Conservation (phyloP, 2,113 vertebrate species). For the Pagrus major region DNA sequence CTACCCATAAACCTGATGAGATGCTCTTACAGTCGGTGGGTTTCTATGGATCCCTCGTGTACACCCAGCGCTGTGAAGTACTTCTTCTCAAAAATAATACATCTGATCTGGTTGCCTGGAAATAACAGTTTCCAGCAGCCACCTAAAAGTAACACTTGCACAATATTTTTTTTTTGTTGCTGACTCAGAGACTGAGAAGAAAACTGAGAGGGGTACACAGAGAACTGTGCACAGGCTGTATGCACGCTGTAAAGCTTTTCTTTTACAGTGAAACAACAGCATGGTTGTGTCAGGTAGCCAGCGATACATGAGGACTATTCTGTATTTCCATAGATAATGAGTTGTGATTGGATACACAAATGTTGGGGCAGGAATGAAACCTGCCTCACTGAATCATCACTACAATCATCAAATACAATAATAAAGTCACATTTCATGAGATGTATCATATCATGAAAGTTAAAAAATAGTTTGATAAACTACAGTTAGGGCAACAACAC, state of each 20-base stretch:
- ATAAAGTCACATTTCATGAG: background rate
- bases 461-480: background rate
- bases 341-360: background rate
- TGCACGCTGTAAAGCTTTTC: background rate
- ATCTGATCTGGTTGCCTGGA: conserved; percentile 40
- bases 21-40: conserved; percentile 11
- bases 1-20: conserved; percentile 20
- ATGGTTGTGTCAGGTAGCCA: background rate
- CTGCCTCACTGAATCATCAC: conserved; percentile 2
- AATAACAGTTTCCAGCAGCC: conserved; percentile 36
- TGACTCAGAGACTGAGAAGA: conserved; percentile 6
- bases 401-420: conserved; percentile 2
- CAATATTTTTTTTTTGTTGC: conserved; percentile 20
- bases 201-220: conserved; percentile 10
- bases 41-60: conserved; percentile 10
- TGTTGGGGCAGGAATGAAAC: background rate
- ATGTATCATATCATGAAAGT: background rate
- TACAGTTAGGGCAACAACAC: background rate
- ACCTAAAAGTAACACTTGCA: conserved; percentile 29
- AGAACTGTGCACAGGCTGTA: conserved; percentile 8
- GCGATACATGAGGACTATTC: background rate
- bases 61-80: conserved; percentile 8
- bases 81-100: conserved; percentile 23
- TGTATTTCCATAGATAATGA: background rate
- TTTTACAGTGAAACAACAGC: background rate